Conservation (phyloP, 1,140 invertebrate species). For the Drosophila sp. region DNA sequence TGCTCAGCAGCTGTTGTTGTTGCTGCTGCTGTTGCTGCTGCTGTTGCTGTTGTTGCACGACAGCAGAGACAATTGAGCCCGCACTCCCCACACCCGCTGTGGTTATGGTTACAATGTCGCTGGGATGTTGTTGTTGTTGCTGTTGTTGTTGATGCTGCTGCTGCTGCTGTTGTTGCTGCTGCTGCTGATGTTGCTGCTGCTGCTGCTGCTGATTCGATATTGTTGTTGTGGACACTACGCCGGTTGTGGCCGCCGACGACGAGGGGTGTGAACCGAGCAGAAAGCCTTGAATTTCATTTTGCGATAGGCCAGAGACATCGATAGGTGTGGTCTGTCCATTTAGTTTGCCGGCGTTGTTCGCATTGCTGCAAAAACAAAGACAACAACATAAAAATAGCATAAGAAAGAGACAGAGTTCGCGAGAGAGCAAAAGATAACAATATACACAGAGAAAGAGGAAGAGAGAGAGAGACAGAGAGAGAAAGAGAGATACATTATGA, state of each 20-base stretch:
- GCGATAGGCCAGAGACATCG: constrained; percentile 84
- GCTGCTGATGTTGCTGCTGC: constrained; percentile 69
- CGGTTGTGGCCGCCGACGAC: constrained; percentile 62
- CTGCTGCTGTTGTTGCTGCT: constrained; percentile 69
- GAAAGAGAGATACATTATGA: constrained; percentile 24
- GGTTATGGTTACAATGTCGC: constrained; percentile 74
- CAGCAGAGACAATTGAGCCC: constrained; percentile 76
- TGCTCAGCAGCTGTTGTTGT: constrained; percentile 76
- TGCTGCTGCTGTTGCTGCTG: constrained; percentile 69
- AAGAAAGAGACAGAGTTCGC: constrained; percentile 24
- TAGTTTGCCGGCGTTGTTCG: constrained; percentile 72
- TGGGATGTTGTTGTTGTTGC: constrained; percentile 61
- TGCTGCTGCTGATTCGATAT: constrained; percentile 72
- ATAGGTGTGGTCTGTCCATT: constrained; percentile 85
- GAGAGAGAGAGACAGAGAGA: constrained; percentile 15
- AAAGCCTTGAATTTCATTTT: constrained; percentile 85
- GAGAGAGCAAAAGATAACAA: no score
- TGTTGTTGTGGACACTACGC: constrained; percentile 75
- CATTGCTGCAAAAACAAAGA: constrained; percentile 51
- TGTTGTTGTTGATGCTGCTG: constrained; percentile 62
- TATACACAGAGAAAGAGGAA: constrained; percentile 16
- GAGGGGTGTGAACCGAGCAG: constrained; percentile 84
- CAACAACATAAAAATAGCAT: constrained; percentile 14
- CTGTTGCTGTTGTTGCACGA: constrained; percentile 62
- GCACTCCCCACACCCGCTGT: constrained; percentile 72